These are phyloP conservation scores for Hylyphantes graminicola DNA, from an alignment of 1,140 invertebrate genomes.

Conservation along the genomic window DNA sequence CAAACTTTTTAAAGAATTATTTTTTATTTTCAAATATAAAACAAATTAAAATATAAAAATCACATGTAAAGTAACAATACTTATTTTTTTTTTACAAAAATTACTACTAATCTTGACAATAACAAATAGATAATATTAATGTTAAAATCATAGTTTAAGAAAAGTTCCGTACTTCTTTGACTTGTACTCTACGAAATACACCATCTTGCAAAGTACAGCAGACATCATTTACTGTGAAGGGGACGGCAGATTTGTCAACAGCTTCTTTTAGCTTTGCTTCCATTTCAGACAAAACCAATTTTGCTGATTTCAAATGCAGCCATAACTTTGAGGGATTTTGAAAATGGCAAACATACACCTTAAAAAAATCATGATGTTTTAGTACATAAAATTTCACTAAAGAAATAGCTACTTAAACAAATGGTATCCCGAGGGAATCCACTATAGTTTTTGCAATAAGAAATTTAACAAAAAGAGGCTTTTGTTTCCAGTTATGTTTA, in stretches of 20 bases:
- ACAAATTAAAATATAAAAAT: background rate
- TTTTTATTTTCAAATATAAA: too few relatives aligned
- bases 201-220: constrained; percentile 8
- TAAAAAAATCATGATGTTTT: background rate
- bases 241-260: background rate
- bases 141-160: background rate
- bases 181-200: background rate
- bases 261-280: background rate
- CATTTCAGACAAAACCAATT: background rate
- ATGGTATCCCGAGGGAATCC: background rate
- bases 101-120: background rate
- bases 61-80: too few relatives aligned
- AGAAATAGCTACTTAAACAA: background rate
- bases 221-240: background rate
- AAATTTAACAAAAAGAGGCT: background rate
- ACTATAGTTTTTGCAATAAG: background rate
- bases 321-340: constrained; percentile 14
- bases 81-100: background rate
- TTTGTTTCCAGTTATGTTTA: background rate
- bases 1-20: background rate
- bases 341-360: constrained; percentile 4
- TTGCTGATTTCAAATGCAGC: background rate
- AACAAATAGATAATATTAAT: background rate
- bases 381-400: background rate
- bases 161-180: constrained; percentile 25